These are phyloP conservation scores for Carterocephalus palaemon DNA, from an alignment of 2,888 invertebrate species.

Conservation along the genomic window DNA sequence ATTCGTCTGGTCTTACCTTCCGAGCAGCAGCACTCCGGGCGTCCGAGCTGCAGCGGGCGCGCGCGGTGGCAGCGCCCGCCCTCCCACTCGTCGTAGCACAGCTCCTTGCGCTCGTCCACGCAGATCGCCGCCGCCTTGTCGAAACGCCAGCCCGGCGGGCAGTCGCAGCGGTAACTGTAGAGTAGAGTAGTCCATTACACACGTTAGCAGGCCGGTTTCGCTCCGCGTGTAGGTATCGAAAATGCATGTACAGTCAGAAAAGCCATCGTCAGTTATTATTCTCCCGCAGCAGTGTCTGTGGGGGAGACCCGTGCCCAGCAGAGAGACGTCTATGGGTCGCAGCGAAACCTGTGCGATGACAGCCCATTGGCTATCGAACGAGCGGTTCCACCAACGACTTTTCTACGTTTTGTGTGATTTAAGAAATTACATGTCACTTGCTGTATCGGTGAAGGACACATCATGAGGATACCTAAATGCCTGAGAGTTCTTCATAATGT, in stretches of 20 bases:
- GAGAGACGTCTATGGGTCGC: too few species aligned
- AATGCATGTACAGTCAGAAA: too few species aligned
- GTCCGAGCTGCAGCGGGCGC: conserved; percentile 55
- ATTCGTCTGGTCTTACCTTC: too few species aligned
- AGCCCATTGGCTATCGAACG: background rate
- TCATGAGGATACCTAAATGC: too few species aligned
- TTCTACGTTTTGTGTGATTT: too few species aligned
- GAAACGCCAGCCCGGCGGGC: conserved; percentile 86
- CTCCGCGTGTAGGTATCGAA: too few species aligned
- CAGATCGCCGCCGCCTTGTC: conserved; percentile 84
- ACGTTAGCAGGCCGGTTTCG: too few species aligned
- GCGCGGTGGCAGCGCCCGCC: conserved; percentile 62
- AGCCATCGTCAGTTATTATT: too few species aligned
- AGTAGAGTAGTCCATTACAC: background rate
- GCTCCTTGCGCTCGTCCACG: conserved; percentile 86
- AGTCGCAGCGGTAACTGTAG: conserved; percentile 84
- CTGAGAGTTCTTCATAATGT: too few species aligned
- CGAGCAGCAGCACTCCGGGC: conserved; percentile 69
- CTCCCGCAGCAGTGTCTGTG: background rate
- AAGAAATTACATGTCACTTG: too few species aligned
- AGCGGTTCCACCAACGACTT: background rate
- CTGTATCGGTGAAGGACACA: too few species aligned
- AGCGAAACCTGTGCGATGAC: background rate
- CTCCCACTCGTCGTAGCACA: conserved; percentile 82
- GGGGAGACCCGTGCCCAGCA: background rate